Evolutionary conservation across 2,113 vertebrate genomes (phyloP).

Genomic region (Phainopepla nitens): DNA sequence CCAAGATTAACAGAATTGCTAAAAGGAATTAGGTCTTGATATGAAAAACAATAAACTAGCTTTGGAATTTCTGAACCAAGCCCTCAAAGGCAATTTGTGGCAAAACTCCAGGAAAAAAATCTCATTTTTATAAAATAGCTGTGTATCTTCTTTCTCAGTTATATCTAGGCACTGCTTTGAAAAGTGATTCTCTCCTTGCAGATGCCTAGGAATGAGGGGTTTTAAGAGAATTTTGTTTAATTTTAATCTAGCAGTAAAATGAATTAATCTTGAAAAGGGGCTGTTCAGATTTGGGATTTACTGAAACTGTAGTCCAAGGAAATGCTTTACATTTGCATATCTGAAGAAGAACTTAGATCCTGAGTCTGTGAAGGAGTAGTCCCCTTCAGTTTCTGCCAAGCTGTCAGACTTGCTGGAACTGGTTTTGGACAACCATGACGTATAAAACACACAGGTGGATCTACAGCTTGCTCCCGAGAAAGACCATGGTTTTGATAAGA

Average conservation of each 20-base stretch:
- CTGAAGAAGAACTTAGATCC: not conserved
- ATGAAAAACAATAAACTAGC: conserved; percentile 42
- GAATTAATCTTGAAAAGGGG: not conserved
- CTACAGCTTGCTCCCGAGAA: not conserved
- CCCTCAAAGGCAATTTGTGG: conserved; percentile 45
- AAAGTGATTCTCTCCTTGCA: not conserved
- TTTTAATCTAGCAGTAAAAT: not conserved
- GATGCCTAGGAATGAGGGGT: not conserved
- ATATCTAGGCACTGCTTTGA: not conserved
- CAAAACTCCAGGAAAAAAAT: not conserved
- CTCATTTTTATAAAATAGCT: not conserved
- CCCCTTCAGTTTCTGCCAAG: not conserved
- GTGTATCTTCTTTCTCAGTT: not conserved
- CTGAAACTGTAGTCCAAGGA: not conserved
- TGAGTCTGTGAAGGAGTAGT: not conserved
- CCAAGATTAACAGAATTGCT: conserved; percentile 52
- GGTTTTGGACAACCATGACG: not conserved
- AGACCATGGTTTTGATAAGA: not conserved
- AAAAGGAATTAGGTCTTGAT: conserved; percentile 39
- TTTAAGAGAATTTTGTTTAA: not conserved
- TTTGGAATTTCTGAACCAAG: conserved; percentile 61
- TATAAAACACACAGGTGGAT: accelerated
- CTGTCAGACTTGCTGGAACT: not conserved
- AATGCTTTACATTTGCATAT: not conserved
- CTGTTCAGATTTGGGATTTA: not conserved